Conservation (phyloP, 2,797 vertebrate genomes). For the Calcarius lapponicus region DNA sequence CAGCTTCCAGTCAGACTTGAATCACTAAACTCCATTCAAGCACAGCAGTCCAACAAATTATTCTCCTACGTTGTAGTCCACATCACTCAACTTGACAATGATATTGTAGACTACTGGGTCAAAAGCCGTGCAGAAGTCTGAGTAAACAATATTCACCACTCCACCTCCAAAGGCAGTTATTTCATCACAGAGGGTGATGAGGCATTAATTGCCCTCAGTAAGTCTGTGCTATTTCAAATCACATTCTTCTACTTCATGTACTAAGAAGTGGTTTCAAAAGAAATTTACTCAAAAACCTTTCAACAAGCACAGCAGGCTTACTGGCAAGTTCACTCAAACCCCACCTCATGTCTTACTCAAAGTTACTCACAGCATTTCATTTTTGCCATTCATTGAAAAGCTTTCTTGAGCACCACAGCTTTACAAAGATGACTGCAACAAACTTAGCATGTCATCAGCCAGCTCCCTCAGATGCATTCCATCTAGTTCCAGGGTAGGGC, state of each 20-base stretch:
- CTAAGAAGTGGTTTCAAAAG: neutral
- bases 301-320: neutral
- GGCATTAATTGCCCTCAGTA: neutral
- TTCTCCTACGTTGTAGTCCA: neutral
- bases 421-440: neutral
- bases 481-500: neutral
- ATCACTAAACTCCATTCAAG: neutral
- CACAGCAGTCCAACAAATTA: neutral
- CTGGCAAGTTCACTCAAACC: neutral
- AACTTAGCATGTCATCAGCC: neutral
- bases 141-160: neutral
- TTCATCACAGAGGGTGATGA: neutral
- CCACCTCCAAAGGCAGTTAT: neutral
- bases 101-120: neutral
- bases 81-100: neutral
- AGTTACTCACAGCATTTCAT: neutral
- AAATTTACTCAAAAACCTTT: neutral
- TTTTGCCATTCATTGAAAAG: neutral
- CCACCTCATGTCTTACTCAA: accelerated
- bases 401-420: neutral
- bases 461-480: neutral
- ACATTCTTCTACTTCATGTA: neutral
- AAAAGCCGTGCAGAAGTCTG: neutral
- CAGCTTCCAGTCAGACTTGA: neutral
- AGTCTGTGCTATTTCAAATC: neutral